Evolutionary conservation across 2,797 vertebrate genomes (phyloP), one percentile per base, ranked within the genome.

Genomic region (Siniperca scherzeri): DNA sequence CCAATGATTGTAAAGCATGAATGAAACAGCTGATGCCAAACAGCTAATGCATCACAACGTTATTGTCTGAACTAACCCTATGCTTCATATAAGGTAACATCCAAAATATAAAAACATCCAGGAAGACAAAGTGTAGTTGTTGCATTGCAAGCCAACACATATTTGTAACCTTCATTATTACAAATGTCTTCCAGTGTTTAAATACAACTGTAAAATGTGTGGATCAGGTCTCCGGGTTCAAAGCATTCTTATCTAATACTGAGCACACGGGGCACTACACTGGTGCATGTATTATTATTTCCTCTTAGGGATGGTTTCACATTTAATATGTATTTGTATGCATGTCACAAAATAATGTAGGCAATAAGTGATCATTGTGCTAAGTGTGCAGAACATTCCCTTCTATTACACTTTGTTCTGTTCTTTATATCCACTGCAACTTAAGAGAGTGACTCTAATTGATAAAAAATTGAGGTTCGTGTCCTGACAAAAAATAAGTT

Each of bases 381-480:
- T 80, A 74, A 59, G 36, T 75, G 83, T 82, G 77, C 70, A 84
- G 27, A 55, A 11, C 36, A 33, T 64, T 76, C 17, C 9, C 59
- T 64, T 73, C 64, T 61, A 33, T 83, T 69, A 70, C 21, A 81
- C 33, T 74, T 81, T 81, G 13, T 61, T 53, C 55, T 72, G 46
- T 44, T 82, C 48, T 70, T 73, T 72, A 67, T 25, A 67, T 81
- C 72, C 48, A 22, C 78, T 62, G 69, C 61, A 74, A 79, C 70
- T 76, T 64, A 30, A 61, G 19, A 64, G n/a, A 78, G 33, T 44
- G 59, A 65, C 46, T 87, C 19, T 74, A 46, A 77, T 40, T 74
- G 52, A 75, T 77, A 56, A 4, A 65, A 81, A 86, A 70, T 40
- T 67, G 59, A 70, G 33, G 50, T 57, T 78, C 53, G 53, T 71